Evolutionary conservation across 2,113 vertebrate genomes (phyloP).

Genomic region (Corapipo altera): DNA sequence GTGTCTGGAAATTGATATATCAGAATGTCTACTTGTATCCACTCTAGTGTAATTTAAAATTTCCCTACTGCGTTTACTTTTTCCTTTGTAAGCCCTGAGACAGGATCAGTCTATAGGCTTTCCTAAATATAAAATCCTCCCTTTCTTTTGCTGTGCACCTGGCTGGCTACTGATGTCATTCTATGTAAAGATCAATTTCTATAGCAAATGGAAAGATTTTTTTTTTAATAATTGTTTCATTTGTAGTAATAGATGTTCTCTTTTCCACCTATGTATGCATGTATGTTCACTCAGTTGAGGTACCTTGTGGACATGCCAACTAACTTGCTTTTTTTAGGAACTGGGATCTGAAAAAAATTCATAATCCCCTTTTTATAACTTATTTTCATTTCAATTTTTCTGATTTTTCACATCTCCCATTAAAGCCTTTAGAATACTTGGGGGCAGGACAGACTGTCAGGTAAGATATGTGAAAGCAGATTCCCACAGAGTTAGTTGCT

Average conservation of each 20-base stretch:
- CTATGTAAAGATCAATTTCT: not conserved
- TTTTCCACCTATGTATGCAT: not conserved
- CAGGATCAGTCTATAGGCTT: not conserved
- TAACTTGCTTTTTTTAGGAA: not conserved
- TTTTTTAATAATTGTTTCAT: not conserved
- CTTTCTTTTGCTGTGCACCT: not conserved
- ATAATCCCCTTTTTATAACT: not conserved
- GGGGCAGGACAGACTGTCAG: not conserved
- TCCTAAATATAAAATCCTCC: not conserved
- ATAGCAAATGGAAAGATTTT: not conserved
- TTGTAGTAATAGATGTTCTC: not conserved
- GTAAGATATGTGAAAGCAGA: not conserved
- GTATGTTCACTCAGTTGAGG: not conserved
- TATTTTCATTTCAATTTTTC: not conserved
- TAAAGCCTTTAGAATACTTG: not conserved
- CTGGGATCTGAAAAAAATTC: not conserved
- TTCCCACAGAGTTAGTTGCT: not conserved
- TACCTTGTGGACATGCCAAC: not conserved
- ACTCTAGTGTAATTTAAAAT: not conserved
- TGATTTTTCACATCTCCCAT: not conserved
- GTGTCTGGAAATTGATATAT: not conserved
- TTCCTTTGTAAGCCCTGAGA: not conserved
- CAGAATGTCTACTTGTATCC: not conserved
- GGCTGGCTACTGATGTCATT: not conserved
- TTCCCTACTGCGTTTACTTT: not conserved